These are phyloP conservation scores for Meleagris gallopavo DNA, from an alignment of 2,113 vertebrate genomes.

Conservation along the genomic window DNA sequence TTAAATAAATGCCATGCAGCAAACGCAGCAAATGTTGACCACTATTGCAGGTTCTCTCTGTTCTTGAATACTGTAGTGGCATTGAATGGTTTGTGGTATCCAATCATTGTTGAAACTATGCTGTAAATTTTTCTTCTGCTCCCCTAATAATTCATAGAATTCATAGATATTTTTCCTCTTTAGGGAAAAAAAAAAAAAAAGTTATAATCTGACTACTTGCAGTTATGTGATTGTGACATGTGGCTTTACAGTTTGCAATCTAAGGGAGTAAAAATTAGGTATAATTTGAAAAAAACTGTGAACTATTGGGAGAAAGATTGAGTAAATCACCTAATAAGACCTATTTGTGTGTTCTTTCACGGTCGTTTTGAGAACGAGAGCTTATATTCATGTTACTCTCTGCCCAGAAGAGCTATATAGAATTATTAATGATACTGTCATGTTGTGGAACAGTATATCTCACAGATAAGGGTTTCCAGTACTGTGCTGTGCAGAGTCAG, in stretches of 20 bases:
- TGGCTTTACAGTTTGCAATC: background rate
- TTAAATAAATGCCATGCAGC: background rate
- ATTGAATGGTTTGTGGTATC: background rate
- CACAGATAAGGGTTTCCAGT: background rate
- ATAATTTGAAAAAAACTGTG: background rate
- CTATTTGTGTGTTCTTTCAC: background rate
- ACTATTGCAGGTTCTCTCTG: background rate
- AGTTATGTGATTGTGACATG: background rate
- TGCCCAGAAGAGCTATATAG: background rate
- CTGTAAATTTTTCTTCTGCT: background rate
- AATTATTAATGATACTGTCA: background rate
- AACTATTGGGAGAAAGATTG: background rate
- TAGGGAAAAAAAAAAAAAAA: background rate
- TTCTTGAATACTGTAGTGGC: background rate
- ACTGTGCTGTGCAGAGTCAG: background rate
- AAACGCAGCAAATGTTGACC: background rate
- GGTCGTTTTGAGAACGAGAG: background rate
- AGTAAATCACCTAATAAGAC: background rate
- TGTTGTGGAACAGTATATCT: background rate
- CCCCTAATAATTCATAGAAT: background rate
- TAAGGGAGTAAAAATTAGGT: background rate
- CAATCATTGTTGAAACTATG: background rate
- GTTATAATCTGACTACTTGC: background rate
- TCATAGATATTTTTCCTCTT: slow-evolving; percentile 5
- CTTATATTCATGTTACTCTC: background rate